These are phyloP conservation scores for Heteromyza rotundicornis DNA, from an alignment of 2,888 invertebrate species.

Conservation along the genomic window DNA sequence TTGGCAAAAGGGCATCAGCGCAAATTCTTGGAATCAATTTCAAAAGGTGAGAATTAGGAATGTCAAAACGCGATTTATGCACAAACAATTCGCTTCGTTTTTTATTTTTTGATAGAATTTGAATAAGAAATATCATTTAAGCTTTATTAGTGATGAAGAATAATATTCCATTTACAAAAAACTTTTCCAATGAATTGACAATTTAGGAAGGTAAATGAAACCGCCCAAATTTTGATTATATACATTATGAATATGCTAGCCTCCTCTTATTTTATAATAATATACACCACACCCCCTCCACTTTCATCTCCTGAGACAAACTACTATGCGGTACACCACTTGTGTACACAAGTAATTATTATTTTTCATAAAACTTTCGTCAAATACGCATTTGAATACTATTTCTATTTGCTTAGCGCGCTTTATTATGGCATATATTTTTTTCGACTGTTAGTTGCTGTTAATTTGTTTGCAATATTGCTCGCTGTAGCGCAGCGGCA, in stretches of 20 bases:
- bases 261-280: neutral
- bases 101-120: too few relatives aligned
- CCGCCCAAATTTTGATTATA: too few relatives aligned
- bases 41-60: slow-evolving; percentile 23
- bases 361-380: neutral
- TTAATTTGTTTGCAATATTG: neutral
- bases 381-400: neutral
- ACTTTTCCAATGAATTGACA: too few relatives aligned
- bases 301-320: too few relatives aligned
- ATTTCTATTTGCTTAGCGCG: neutral
- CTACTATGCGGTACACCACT: neutral
- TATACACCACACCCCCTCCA: too few relatives aligned
- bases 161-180: too few relatives aligned
- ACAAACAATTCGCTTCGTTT: too few relatives aligned
- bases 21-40: slow-evolving; percentile 25
- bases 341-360: neutral
- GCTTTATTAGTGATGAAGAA: too few relatives aligned
- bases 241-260: too few relatives aligned
- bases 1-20: neutral
- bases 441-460: neutral
- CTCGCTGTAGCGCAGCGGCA: slow-evolving; percentile 9
- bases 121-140: too few relatives aligned
- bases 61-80: slow-evolving; percentile 8
- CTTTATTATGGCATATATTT: neutral
- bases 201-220: too few relatives aligned